Evolutionary conservation across 92 coral and sea anemone genomes (phyloP).

Genomic region (Porites cylindrica): DNA sequence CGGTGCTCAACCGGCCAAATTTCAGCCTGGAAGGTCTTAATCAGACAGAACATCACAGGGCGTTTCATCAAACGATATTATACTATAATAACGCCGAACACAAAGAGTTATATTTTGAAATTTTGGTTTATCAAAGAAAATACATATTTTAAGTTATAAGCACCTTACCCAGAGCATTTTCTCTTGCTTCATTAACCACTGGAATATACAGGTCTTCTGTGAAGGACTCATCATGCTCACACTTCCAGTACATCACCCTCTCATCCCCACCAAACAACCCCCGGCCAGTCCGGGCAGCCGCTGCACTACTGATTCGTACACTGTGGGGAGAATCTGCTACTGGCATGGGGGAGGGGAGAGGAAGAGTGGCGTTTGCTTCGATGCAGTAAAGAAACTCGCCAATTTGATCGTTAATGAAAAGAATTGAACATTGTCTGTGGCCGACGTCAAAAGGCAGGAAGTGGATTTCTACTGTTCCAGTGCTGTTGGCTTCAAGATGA

Average conservation of each 20-base stretch:
- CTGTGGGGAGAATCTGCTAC: conserved; percentile 87
- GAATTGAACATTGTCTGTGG: conserved; percentile 95
- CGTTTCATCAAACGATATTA: too few species aligned
- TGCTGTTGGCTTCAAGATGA: conserved; percentile 80
- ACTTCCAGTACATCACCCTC: conserved; percentile 97
- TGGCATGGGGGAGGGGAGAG: conserved; percentile 95
- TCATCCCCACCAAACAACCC: conserved; percentile 98
- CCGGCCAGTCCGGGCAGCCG: conserved; percentile 91
- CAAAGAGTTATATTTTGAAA: too few species aligned
- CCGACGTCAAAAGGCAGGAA: conserved; percentile 94
- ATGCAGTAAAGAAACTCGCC: conserved; percentile 98
- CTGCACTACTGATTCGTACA: conserved; percentile 92
- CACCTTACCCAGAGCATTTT: conserved; percentile 90
- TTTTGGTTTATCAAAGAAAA: too few species aligned
- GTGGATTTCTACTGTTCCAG: conserved; percentile 82
- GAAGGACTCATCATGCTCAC: conserved; percentile 86
- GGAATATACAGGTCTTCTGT: conserved; percentile 90
- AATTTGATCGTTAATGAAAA: conserved; percentile 92
- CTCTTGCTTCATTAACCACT: conserved; percentile 80
- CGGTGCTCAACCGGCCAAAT: too few species aligned
- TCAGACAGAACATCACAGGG: too few species aligned
- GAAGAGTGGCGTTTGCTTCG: conserved; percentile 90
- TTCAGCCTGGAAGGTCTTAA: too few species aligned
- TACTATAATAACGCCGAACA: too few species aligned
- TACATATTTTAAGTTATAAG: too few species aligned